Percentiles rank a stretch among this genome's conserved stretches.
Conservation (phyloP, 2,113 vertebrate genomes). For the Macheiramphus alcinus region DNA sequence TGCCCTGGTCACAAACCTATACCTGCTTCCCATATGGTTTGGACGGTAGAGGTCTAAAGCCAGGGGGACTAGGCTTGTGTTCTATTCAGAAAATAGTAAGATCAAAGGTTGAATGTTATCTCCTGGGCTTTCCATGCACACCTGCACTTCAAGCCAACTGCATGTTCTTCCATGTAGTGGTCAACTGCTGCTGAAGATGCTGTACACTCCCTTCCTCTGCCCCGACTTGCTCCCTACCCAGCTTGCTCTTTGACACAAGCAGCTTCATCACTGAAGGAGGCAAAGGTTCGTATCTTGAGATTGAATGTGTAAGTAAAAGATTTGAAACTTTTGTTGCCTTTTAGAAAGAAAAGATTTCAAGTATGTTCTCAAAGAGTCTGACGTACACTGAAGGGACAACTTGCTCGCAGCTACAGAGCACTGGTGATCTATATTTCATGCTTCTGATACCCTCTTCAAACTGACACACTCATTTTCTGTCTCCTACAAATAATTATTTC, state of each 20-base stretch:
- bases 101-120: neutral
- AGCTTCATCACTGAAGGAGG: neutral
- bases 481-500: neutral
- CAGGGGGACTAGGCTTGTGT: neutral
- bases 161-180: accelerated
- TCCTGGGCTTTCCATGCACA: neutral
- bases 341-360: neutral
- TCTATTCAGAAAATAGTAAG: neutral
- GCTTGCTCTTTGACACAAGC: neutral
- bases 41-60: neutral
- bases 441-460: neutral
- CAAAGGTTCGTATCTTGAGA: neutral
- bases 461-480: neutral
- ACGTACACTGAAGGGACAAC: neutral
- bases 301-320: neutral
- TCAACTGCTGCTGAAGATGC: neutral
- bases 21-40: neutral
- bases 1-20: neutral
- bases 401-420: neutral
- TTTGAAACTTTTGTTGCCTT: neutral
- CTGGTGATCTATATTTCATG: neutral
- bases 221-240: neutral
- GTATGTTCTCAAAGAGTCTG: neutral
- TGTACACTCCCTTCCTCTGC: neutral
- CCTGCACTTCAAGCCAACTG: neutral